Conservation (phyloP, 2,797 vertebrate species). For the Sphenodon punctatus region DNA sequence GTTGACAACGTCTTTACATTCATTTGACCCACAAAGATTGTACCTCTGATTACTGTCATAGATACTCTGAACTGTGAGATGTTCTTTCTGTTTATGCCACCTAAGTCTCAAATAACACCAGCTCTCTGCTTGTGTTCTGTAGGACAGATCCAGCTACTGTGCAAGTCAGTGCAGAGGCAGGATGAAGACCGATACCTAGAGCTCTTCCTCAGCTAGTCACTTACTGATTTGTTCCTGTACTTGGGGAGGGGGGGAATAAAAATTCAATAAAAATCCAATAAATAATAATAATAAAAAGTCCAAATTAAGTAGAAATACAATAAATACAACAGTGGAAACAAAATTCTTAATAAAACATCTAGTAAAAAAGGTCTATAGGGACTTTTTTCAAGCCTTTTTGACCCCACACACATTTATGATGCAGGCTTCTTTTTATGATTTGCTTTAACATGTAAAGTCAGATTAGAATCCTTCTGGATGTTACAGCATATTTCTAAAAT, state of each 20-base stretch:
- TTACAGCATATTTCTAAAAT: neutral
- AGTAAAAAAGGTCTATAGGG: neutral
- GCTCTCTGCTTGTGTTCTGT: slow-evolving; percentile 17
- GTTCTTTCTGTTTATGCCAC: neutral
- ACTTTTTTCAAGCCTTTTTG: neutral
- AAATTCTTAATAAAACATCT: neutral
- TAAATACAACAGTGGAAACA: neutral
- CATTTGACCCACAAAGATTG: neutral
- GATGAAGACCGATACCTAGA: neutral
- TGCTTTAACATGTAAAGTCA: neutral
- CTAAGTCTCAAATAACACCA: neutral
- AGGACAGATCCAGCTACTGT: neutral
- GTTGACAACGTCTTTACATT: neutral
- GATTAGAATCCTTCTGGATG: neutral
- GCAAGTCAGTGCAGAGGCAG: slow-evolving; percentile 1
- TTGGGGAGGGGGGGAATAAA: slow-evolving; percentile 11
- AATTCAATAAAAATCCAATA: neutral
- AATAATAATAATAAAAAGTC: neutral
- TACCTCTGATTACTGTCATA: neutral
- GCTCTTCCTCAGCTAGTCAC: neutral
- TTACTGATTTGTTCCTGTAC: slow-evolving; percentile 3
- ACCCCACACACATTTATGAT: neutral
- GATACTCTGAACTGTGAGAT: neutral
- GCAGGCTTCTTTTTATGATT: neutral
- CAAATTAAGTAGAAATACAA: neutral